Evolutionary conservation across 2,888 invertebrate species (phyloP).

Genomic region (Zootermopsis nevadensis): DNA sequence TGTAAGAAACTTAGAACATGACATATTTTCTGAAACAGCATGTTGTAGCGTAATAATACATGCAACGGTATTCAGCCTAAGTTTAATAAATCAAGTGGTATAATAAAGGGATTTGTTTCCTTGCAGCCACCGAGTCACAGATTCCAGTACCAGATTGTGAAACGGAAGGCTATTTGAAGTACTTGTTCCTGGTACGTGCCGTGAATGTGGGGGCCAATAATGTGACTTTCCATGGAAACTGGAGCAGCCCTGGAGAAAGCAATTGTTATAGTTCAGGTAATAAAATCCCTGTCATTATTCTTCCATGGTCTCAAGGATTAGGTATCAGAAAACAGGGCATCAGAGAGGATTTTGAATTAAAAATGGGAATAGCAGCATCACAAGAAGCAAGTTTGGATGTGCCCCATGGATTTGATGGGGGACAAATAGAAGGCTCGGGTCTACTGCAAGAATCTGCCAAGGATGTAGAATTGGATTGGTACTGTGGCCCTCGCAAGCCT

Average conservation of each 20-base stretch:
- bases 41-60: too few species aligned
- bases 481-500: conserved; percentile 4
- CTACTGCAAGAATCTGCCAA: background rate
- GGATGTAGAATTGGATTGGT: conserved; percentile 14
- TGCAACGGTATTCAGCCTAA: too few species aligned
- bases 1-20: too few species aligned
- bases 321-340: background rate
- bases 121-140: conserved; percentile 57
- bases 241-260: conserved; percentile 62
- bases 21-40: too few species aligned
- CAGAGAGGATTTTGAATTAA: background rate
- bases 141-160: conserved; percentile 61
- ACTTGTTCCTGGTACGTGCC: conserved; percentile 61
- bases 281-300: conserved; percentile 36
- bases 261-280: conserved; percentile 61
- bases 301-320: conserved; percentile 34
- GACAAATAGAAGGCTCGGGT: conserved; percentile 12
- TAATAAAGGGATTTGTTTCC: conserved; percentile 31
- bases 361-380: background rate
- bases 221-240: conserved; percentile 59
- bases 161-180: conserved; percentile 57
- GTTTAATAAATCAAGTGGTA: too few species aligned
- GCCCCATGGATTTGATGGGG: background rate
- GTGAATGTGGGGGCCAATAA: conserved; percentile 60
- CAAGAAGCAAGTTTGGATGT: background rate